Conservation (phyloP, 2,888 invertebrate genomes). For the Dorcus hopei region DNA sequence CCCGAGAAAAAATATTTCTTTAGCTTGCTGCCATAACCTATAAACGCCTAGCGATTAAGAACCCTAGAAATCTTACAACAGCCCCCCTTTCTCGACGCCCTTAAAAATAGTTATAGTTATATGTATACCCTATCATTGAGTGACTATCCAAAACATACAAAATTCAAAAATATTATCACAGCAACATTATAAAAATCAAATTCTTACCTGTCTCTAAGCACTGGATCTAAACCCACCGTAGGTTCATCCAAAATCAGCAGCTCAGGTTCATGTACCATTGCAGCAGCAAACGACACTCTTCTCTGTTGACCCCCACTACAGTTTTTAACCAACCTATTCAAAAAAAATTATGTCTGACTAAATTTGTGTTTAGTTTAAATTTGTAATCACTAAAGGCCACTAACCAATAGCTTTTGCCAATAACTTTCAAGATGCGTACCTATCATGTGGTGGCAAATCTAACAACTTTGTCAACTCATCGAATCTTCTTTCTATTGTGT, state of each 20-base stretch:
- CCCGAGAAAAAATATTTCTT: too few relatives aligned
- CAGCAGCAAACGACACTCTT: constrained; percentile 83
- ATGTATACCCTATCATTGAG: too few relatives aligned
- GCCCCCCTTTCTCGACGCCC: too few relatives aligned
- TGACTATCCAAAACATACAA: too few relatives aligned
- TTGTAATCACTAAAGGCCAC: too few relatives aligned
- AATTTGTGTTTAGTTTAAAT: too few relatives aligned
- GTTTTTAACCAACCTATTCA: constrained; percentile 55
- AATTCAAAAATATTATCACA: too few relatives aligned
- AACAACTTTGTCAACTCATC: constrained; percentile 67
- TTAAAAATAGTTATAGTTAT: too few relatives aligned
- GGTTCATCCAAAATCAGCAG: constrained; percentile 89
- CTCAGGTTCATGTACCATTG: constrained; percentile 84
- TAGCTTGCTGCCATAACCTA: too few relatives aligned
- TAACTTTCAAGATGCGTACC: constrained; percentile 34
- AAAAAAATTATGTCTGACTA: not conserved
- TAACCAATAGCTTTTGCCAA: too few relatives aligned
- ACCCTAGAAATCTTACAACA: too few relatives aligned
- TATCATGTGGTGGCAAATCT: constrained; percentile 68
- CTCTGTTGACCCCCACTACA: constrained; percentile 90
- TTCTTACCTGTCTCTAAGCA: constrained; percentile 72
- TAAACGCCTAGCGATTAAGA: too few relatives aligned
- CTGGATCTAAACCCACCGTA: constrained; percentile 90
- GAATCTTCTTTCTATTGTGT: constrained; percentile 63
- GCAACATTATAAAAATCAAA: not conserved